phyloP scores from a whole-genome alignment of 2,113 vertebrate species.

The Xenopus laevis region DNA sequence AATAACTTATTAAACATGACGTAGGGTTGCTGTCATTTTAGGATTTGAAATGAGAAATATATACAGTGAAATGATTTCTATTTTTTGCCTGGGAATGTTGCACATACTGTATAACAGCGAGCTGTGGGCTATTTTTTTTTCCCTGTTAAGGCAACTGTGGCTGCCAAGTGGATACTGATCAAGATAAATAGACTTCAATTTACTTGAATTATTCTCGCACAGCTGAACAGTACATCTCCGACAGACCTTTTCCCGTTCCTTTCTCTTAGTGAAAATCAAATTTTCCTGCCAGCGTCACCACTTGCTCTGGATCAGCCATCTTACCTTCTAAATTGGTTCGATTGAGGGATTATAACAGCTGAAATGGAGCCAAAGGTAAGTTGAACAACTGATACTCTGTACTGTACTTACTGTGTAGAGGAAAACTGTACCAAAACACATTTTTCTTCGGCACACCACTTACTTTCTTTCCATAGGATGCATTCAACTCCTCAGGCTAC shows the following conservation, averaged over 20 bases:
- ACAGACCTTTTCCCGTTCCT: background rate
- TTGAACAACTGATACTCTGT: slow-evolving; percentile 5
- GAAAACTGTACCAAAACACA: too few species aligned
- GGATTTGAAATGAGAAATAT: too few species aligned
- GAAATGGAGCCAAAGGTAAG: slow-evolving; percentile 42
- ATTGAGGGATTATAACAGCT: slow-evolving; percentile 8
- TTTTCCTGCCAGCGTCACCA: background rate
- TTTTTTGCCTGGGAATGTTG: background rate
- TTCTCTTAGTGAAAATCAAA: slow-evolving; percentile 26
- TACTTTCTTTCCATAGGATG: too few species aligned
- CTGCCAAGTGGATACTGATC: background rate
- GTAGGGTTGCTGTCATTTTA: too few species aligned
- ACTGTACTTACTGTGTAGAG: background rate
- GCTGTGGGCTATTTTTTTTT: background rate
- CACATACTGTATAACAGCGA: background rate
- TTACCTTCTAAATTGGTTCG: slow-evolving; percentile 27
- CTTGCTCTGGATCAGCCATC: slow-evolving; percentile 18
- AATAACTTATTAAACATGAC: too few species aligned
- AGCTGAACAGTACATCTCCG: slow-evolving; percentile 2
- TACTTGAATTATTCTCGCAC: slow-evolving; percentile 2
- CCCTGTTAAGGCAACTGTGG: background rate
- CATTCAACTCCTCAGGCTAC: too few species aligned
- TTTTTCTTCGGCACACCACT: too few species aligned
- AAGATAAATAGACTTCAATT: background rate
- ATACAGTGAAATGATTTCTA: too few species aligned